Conservation (phyloP, 2,888 invertebrate species). For the Dynastes hyllus region DNA sequence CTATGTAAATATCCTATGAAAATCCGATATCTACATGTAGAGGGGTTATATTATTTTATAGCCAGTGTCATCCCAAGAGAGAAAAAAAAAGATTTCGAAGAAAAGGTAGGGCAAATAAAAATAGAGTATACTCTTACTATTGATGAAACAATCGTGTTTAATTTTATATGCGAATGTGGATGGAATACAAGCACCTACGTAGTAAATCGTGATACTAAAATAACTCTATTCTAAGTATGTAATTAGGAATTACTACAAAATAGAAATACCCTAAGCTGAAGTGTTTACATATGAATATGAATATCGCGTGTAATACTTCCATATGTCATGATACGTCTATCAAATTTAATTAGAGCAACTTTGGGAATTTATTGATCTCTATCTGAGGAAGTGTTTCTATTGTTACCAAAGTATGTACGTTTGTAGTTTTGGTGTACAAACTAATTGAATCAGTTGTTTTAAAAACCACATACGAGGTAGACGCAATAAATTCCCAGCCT, state of each 20-base stretch:
- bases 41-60: neutral
- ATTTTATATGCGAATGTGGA: no score
- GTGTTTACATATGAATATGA: slow-evolving; percentile 2
- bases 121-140: neutral
- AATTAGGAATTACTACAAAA: no score
- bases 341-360: slow-evolving; percentile 7
- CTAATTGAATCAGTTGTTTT: no score
- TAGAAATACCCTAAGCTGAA: neutral
- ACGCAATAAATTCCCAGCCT: no score
- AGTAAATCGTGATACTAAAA: no score
- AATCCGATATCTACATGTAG: neutral
- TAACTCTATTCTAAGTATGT: no score
- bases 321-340: slow-evolving; percentile 19
- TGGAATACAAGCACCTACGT: no score
- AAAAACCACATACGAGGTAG: no score
- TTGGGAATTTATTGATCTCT: neutral
- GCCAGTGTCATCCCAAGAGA: neutral
- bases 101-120: slow-evolving; percentile 1
- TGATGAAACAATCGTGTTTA: no score
- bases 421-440: no score
- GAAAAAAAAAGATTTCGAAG: neutral
- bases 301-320: no score
- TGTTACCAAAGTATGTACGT: neutral
- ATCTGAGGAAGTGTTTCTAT: slow-evolving; percentile 14
- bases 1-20: slow-evolving; percentile 20